Evolutionary conservation across 2,797 vertebrate species (phyloP).

Genomic region (Lates japonicus): DNA sequence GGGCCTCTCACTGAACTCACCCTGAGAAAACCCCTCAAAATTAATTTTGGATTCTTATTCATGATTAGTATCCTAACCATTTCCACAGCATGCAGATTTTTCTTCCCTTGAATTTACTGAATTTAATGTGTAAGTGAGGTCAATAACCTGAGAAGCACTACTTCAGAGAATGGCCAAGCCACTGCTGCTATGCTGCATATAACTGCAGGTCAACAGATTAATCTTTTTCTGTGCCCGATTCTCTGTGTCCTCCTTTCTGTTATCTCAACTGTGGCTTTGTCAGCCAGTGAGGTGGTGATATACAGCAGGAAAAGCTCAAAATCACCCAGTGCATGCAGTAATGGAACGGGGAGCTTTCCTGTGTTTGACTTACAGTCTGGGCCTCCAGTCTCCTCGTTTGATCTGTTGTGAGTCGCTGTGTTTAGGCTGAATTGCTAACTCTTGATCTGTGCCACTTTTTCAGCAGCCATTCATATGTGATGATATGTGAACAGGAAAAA

Average conservation of each 20-base stretch:
- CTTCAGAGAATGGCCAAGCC: constrained; percentile 4
- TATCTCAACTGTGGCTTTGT: constrained; percentile 54
- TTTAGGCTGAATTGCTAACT: constrained; percentile 43
- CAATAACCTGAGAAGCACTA: not conserved
- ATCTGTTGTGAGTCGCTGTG: constrained; percentile 47
- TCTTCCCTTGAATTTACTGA: not conserved
- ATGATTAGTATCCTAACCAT: not conserved
- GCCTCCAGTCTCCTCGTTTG: constrained; percentile 37
- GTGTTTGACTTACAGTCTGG: constrained; percentile 53
- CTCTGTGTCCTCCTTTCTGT: constrained; percentile 47
- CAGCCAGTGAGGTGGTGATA: constrained; percentile 49
- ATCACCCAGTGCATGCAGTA: constrained; percentile 38
- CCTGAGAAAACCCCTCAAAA: not conserved
- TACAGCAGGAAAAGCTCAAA: constrained; percentile 48
- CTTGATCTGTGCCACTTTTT: constrained; percentile 38
- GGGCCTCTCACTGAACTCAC: not conserved
- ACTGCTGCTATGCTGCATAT: constrained; percentile 20
- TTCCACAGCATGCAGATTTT: constrained; percentile 1
- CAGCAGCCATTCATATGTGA: constrained; percentile 31
- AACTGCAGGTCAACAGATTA: constrained; percentile 39
- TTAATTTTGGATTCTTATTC: not conserved
- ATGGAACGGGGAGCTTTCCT: constrained; percentile 53
- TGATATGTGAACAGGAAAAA: constrained; percentile 35
- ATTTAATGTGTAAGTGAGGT: constrained; percentile 9
- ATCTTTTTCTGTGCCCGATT: constrained; percentile 42